A percentile compares a stretch with the other conserved stretches of the same genome.
Evolutionary conservation across 2,113 vertebrate species (phyloP).

Genomic region (Tupaia chinensis): DNA sequence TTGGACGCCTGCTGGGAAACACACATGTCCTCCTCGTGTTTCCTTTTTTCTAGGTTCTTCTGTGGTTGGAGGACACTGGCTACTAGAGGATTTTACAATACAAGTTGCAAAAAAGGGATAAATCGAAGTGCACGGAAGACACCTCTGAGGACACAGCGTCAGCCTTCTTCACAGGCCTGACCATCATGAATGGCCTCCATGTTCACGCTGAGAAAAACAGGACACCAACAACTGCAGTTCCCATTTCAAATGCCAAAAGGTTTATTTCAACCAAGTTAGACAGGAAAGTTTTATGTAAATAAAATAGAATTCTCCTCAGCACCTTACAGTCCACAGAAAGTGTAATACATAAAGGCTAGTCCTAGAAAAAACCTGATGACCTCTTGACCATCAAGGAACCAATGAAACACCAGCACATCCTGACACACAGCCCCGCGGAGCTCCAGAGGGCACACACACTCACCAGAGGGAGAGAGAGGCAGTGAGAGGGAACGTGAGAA

Average conservation of each 20-base stretch:
- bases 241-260: not conserved
- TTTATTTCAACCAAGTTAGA: not conserved
- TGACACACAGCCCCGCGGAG: not conserved
- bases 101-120: not conserved
- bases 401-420: not conserved
- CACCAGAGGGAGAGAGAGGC: too few relatives aligned
- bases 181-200: not conserved
- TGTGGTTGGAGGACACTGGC: not conserved
- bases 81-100: not conserved
- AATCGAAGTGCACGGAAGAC: not conserved
- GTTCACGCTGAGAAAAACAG: not conserved
- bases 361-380: not conserved
- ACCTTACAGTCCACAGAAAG: not conserved
- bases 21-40: not conserved
- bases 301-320: not conserved
- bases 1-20: not conserved
- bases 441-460: too few relatives aligned
- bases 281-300: not conserved
- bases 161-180: not conserved
- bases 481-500: too few relatives aligned
- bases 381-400: not conserved
- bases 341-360: not conserved
- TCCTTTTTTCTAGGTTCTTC: not conserved
- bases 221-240: not conserved
- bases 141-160: accelerated